These are phyloP conservation scores for Centroberyx gerrardi DNA, from an alignment of 2,797 vertebrate species.

Conservation along the genomic window DNA sequence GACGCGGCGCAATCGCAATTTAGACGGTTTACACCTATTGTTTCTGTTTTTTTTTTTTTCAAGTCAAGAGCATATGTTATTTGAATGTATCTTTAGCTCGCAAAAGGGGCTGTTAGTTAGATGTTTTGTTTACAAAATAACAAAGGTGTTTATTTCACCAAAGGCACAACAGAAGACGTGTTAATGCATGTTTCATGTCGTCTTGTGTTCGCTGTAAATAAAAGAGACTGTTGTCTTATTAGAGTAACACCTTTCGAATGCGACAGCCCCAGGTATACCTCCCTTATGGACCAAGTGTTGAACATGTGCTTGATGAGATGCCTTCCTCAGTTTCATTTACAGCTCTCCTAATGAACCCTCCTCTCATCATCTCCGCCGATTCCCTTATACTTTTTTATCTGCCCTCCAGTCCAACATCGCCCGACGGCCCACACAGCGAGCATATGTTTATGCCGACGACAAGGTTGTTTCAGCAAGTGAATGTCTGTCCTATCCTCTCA, in stretches of 20 bases:
- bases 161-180: conserved; percentile 85
- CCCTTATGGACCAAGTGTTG: conserved; percentile 74
- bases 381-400: conserved; percentile 64
- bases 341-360: conserved; percentile 70
- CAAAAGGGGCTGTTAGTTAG: conserved; percentile 82
- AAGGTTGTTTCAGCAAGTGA: conserved; percentile 57
- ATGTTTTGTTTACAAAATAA: conserved; percentile 88
- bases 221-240: conserved; percentile 82
- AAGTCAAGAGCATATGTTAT: conserved; percentile 88
- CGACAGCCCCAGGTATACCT: conserved; percentile 79
- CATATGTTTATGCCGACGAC: conserved; percentile 72
- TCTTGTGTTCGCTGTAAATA: conserved; percentile 80
- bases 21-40: conserved; percentile 88
- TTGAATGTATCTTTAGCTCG: conserved; percentile 87
- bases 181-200: conserved; percentile 83
- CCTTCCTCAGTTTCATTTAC: conserved; percentile 72
- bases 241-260: conserved; percentile 78
- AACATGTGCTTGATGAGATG: conserved; percentile 79
- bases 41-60: conserved; percentile 45
- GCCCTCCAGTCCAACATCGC: conserved; percentile 62
- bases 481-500: conserved; percentile 52
- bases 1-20: conserved; percentile 87
- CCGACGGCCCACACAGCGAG: conserved; percentile 51
- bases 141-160: conserved; percentile 86
- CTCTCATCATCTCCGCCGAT: conserved; percentile 36